A percentile compares a stretch with the other conserved stretches of the same genome.
phyloP scores from a whole-genome alignment of 1,140 invertebrate genomes.

The Amyelois transitella region DNA sequence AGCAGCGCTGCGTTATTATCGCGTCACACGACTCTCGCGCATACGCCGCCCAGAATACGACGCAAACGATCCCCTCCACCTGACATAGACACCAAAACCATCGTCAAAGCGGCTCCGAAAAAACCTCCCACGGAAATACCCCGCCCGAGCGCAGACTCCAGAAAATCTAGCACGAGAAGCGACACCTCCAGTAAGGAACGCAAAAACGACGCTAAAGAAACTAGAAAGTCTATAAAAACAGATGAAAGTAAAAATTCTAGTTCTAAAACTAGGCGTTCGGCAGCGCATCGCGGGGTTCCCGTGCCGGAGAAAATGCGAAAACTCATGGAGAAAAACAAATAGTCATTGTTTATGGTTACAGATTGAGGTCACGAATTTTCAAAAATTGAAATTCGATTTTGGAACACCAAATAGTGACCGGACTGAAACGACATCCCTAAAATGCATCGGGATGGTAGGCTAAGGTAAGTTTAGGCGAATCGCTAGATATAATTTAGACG shows the following conservation, averaged over 20 bases:
- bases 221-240: conserved; percentile 15
- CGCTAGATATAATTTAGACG: conserved; percentile 39
- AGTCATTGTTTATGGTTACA: conserved; percentile 7
- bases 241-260: conserved; percentile 2
- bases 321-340: conserved; percentile 41
- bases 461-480: conserved; percentile 27
- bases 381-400: background rate
- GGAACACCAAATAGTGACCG: background rate
- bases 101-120: conserved; percentile 12
- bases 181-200: conserved; percentile 13
- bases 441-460: conserved; percentile 13
- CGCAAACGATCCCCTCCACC: conserved; percentile 38
- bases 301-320: conserved; percentile 50
- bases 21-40: conserved; percentile 57
- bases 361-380: background rate
- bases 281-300: conserved; percentile 34
- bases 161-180: conserved; percentile 19
- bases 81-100: conserved; percentile 6
- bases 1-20: conserved; percentile 58
- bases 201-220: conserved; percentile 24
- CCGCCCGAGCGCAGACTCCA: background rate
- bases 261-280: conserved; percentile 23
- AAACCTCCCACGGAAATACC: background rate
- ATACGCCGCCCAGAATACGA: conserved; percentile 62
- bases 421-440: conserved; percentile 11